A percentile compares a stretch with the other conserved stretches of the same genome.
phyloP scores from a whole-genome alignment of 2,113 vertebrate species.

The Platysternon megacephalum region DNA sequence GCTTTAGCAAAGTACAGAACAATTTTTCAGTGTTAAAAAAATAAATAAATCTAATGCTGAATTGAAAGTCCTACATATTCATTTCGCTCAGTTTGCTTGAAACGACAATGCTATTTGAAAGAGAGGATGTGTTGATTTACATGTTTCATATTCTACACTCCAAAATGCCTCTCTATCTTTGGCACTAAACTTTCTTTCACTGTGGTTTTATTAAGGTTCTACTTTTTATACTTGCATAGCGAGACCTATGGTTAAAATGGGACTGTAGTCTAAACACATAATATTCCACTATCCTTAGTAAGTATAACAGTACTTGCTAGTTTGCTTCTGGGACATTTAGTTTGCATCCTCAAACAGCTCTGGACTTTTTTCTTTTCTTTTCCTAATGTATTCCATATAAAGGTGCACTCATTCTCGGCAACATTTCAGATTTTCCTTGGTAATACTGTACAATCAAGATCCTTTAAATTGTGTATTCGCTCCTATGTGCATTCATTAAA shows the following conservation, averaged over 20 bases:
- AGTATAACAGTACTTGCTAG: conserved; percentile 23
- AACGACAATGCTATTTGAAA: neutral
- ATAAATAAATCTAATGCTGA: neutral
- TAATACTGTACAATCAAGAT: conserved; percentile 18
- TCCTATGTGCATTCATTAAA: neutral
- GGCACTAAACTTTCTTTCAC: neutral
- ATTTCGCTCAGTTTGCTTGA: conserved; percentile 3
- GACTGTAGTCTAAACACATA: neutral
- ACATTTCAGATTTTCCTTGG: conserved; percentile 24
- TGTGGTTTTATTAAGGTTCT: neutral
- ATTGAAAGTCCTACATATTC: conserved; percentile 11
- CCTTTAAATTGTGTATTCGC: neutral
- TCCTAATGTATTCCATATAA: neutral
- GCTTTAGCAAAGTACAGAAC: conserved; percentile 12
- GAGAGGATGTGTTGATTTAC: neutral
- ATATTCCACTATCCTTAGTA: conserved; percentile 18
- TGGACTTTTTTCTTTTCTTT: neutral
- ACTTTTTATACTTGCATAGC: neutral
- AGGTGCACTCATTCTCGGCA: neutral
- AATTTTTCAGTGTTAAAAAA: neutral
- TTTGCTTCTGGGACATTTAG: conserved; percentile 17
- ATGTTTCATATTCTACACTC: neutral
- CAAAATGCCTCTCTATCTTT: neutral
- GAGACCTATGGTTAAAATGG: neutral
- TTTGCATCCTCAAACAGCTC: conserved; percentile 11